Evolutionary conservation across 2,888 invertebrate species (phyloP).

Genomic region (Ectemnius cavifrons): DNA sequence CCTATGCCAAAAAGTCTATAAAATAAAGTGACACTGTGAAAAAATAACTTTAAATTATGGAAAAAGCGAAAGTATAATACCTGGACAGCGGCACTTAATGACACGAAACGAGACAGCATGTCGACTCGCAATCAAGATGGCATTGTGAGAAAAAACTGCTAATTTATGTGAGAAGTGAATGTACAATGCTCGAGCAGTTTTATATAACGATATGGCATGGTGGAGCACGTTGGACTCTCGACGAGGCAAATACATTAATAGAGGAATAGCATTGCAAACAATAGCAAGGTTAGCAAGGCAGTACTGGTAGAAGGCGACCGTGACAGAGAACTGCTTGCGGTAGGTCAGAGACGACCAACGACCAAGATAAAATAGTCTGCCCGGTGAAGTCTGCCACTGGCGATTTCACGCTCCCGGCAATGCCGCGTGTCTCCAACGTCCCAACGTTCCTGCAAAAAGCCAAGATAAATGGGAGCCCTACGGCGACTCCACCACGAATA

Average conservation of each 20-base stretch:
- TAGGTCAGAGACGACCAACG: constrained; percentile 59
- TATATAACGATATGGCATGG: no score
- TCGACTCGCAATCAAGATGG: no score
- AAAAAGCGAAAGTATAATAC: no score
- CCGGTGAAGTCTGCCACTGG: constrained; percentile 39
- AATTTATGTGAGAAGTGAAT: no score
- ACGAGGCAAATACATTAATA: constrained; percentile 1
- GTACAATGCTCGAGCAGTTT: no score
- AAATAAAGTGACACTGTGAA: no score
- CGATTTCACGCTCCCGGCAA: constrained; percentile 37
- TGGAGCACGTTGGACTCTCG: not conserved
- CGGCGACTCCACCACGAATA: no score
- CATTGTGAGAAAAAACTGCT: no score
- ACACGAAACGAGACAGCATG: no score
- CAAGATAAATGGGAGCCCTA: constrained; percentile 7
- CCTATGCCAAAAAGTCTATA: no score
- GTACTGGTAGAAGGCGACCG: constrained; percentile 50
- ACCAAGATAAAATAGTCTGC: constrained; percentile 53
- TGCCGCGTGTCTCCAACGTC: constrained; percentile 15
- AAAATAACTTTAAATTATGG: no score
- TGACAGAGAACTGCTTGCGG: constrained; percentile 69
- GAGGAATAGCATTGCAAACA: constrained; percentile 42
- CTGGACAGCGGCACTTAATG: no score
- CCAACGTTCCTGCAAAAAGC: constrained; percentile 6
- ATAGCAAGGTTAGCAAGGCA: constrained; percentile 62